Base-by-base conservation (phyloP, 2,888 invertebrate genomes). In the Eulithis prunata region DNA sequence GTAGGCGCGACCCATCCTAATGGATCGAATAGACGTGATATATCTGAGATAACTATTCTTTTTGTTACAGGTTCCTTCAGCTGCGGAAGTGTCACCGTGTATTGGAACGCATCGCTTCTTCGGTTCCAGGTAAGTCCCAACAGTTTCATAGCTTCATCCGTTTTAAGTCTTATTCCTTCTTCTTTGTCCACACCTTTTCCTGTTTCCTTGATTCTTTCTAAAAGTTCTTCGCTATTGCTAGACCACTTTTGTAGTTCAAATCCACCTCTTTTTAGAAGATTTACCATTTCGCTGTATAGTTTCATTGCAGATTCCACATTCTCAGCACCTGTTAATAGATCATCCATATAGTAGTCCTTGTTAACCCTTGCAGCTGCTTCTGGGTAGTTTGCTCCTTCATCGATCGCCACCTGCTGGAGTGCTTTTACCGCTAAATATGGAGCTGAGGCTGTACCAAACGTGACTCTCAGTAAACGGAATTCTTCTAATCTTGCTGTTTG, bases 1-100 rank as follows among this genome's bases (percentile, higher is more conserved):
- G 21, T 46, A 0, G 78, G 78, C 0, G 78, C 74, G 0, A 77
- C 53, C 80, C 81, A 82, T 0, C 81, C 81, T 0, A 80, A 43
- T 0, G 80, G 80, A 56, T 81, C 78, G 59, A 74, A 83, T 4
- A 82, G 49, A 0, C 71, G 55, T 10, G 76, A 58, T 5, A 81
- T 75, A 14, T 80, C 78, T 1, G 79, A 78, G 12, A 79, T 68
- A 32, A 82, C 68, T 38, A 55, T 71, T 69, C 80, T 73, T 72
- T 81, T 81, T 14, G 81, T 82, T 61, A 75, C 64, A 62, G 76
- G 69, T 52, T 41, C n/a, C 12, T 10, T 10, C 14, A 8, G 45
- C 3, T 28, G 7, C 3, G 32, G 12, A 11, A 52, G 52, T 7
- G 28, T 32, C 32, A 52, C 52, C 47, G 47, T 47, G 13, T 47